Evolutionary conservation across 92 coral and sea anemone species (phyloP), one percentile per base, ranked within the genome.

Genomic region (Zoanthus sansibaricus): DNA sequence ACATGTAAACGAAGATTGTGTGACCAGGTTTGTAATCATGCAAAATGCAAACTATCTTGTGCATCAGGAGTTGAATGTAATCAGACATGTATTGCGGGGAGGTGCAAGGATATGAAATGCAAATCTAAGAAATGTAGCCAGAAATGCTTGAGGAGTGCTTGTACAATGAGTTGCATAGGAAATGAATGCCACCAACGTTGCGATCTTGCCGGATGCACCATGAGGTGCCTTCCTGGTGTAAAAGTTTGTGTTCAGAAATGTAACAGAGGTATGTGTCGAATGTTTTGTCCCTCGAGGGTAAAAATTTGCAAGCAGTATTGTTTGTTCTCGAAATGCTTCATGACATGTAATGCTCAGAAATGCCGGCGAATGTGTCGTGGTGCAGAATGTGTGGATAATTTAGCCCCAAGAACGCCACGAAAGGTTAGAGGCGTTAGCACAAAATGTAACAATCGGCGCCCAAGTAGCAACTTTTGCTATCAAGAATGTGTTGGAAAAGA

Each of bases 11-110:
- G 58, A 37, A 64, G 75, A 64, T 42, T 55, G 45, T 80, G 85
- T 66, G 75, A 80, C 44, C 85, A 80, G 75, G 49, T 80, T 15
- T 80, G 85, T 44, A 80, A 80, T 68, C 85, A 80, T 45, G 85
- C 85, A 45, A 80, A 66, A 21, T 80, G 85, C 85, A 80, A 48
- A 18, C 74, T 80, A n/a, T 13, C 20, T 47, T 80, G 85, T 70
- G 70, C 11, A 30, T 80, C 85, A 2, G 56, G 7, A 12, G 16
- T 51, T 33, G 74, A 47, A 13, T 80, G 85, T 30, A 80, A 80
- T 1, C 85, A 80, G 52, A 47, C 44, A 46, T 80, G 85, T 44
- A 67, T 80, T 80, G 85, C 85, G 12, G 85, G 85, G 17, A 75
- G 62, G 25, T 80, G 85, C 75, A 80, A 45, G 70, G 46, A 18